Evolutionary conservation across 1,140 invertebrate species (phyloP), one percentile per base, ranked within the genome.

Genomic region (Zaprionus davidi): DNA sequence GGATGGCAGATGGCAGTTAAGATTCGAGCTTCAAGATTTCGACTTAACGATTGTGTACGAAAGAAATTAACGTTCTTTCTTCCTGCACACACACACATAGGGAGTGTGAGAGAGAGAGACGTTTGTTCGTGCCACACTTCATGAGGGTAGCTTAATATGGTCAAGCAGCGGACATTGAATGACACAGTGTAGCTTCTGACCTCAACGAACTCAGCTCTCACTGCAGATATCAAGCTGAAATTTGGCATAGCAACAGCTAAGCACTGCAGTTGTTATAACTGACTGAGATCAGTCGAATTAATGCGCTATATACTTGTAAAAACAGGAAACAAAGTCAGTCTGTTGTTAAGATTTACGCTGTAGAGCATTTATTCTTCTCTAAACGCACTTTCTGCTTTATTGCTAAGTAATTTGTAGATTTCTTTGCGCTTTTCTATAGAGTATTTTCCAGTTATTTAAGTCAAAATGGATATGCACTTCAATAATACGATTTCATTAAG

Each of bases 11-110:
- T 70, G 66, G 71, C 28, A 74, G 71, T 74, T 70, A 74, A 74
- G 71, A 74, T 74, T 62, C 36, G 71, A 70, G 49, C 51, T 57
- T 69, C 66, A 70, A 74, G 71, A 74, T 74, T 70, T 74, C 66
- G 62, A 63, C 58, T 70, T 74, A 74, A 74, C 71, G 71, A 74
- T 74, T 70, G 26, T 70, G 58, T 28, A 57, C 12, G 28, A 38
- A 22, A n/a, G 66, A 68, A 68, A 68, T 68, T 68, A 68, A 68
- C 66, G 56, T 68, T 28, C 26, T 56, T 28, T 56, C 7, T 28
- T 56, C 11, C 0, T 4, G 13, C 46, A 22, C 46, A 51, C 46
- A 51, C 20, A 51, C 4, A 51, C 4, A 49, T 9, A 49, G 6
- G 1, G 5, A 28, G 26, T 7, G 28, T 7, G 28, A 49, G 7